Evolutionary conservation across 2,888 invertebrate species (phyloP), one percentile per base, ranked within the genome.

Genomic region (Timema podura): DNA sequence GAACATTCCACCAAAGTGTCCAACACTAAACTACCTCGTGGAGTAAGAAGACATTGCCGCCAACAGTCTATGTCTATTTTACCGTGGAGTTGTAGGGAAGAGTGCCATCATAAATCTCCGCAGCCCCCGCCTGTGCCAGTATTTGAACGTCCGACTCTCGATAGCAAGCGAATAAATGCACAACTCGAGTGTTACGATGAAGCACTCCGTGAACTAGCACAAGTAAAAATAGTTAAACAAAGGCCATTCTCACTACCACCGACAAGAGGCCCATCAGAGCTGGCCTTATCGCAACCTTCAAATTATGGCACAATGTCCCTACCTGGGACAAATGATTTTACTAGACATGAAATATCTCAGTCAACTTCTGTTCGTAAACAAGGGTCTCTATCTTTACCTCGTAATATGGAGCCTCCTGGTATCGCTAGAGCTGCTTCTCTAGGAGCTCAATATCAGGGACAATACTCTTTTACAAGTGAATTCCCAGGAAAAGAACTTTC

Each of bases 181-280:
- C 77, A 77, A 66, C 71, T 77, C 45, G 73, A 76, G 69, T 77
- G 77, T 67, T 77, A 77, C 69, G 77, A 77, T 71, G 76, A 77
- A 73, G 77, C 77, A 10, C 69, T 77, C 10, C 72, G 77, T 61
- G 77, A 77, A 67, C 71, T 77, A 8, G 77, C 77, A 30, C 75
- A 76, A 51, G 76, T 76, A 6, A 68, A 71, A 13, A 16, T 71
- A 8, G 69, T 69, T 49, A 74, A 68, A 68, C 73, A 72, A 49
- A 70, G 57, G 59, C 72, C 73, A 15, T 61, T 72, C 16, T 72
- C 73, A 48, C 48, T 69, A 11, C 71, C 71, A 6, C 66, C 51
- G 8, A 69, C 64, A 64, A 49, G 65, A 44, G 69, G 69, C 30
- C 10, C 48, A 11, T 49, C 61, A 9, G 67, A 68, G 54, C 67